A percentile compares a stretch with the other conserved stretches of the same genome.
These are phyloP conservation scores for Macrobrachium rosenbergii DNA, from an alignment of 1,140 invertebrate genomes.

Conservation along the genomic window DNA sequence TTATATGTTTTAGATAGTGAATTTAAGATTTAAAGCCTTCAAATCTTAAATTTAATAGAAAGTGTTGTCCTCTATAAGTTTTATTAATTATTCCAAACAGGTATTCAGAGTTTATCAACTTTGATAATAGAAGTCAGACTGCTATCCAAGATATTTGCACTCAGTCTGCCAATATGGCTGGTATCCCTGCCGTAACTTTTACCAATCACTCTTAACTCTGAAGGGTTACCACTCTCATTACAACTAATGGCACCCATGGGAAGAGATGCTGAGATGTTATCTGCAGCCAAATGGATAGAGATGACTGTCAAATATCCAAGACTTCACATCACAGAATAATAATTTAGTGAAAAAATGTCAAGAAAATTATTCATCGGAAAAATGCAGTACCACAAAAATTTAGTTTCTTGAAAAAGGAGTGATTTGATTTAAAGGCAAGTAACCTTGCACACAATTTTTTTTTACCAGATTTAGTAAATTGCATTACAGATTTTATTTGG, in stretches of 20 bases:
- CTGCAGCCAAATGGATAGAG: constrained; percentile 89
- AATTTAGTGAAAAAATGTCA: not conserved
- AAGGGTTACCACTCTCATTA: constrained; percentile 87
- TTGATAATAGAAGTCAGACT: constrained; percentile 89
- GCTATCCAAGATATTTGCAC: constrained; percentile 94
- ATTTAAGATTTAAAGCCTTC: no score
- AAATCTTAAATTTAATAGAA: no score
- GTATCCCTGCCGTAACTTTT: constrained; percentile 89
- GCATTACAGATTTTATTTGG: no score
- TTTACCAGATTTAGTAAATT: no score
- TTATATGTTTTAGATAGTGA: no score
- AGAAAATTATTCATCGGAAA: no score
- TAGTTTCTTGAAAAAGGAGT: no score
- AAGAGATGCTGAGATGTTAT: constrained; percentile 75
- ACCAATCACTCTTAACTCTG: constrained; percentile 83
- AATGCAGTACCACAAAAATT: no score
- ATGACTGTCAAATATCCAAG: constrained; percentile 76
- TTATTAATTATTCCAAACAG: constrained; percentile 71
- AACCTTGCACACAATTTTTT: no score
- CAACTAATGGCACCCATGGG: constrained; percentile 88
- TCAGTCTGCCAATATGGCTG: constrained; percentile 94
- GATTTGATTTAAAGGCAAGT: no score
- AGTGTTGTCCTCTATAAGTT: no score
- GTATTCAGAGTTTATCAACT: constrained; percentile 83
- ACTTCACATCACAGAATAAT: constrained; percentile 14